These are phyloP conservation scores for Styela plicata DNA, from an alignment of 23 tunicate genomes.

Conservation along the genomic window DNA sequence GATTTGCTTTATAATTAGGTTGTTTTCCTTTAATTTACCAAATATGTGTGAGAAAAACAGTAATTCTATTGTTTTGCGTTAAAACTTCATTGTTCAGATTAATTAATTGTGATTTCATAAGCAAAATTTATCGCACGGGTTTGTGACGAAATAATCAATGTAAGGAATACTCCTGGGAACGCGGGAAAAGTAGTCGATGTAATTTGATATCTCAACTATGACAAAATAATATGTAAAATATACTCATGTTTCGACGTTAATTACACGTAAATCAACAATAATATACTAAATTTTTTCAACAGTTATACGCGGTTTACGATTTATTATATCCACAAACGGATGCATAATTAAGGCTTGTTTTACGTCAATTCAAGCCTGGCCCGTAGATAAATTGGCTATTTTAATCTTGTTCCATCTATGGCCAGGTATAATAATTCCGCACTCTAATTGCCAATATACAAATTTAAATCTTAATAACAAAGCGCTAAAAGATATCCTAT, in stretches of 20 bases:
- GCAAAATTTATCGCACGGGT: conserved; percentile 1
- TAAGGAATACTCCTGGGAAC: conserved; percentile 26
- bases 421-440: no score
- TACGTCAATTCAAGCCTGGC: no score
- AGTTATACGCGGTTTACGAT: neutral
- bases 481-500: no score
- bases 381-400: no score
- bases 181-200: conserved; percentile 1
- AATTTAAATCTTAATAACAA: no score
- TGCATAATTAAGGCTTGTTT: no score
- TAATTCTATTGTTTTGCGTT: neutral
- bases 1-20: neutral
- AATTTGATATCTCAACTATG: neutral
- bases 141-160: conserved; percentile 23
- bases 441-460: no score
- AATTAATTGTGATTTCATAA: conserved; percentile 26
- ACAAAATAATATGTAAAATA: neutral
- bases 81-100: neutral
- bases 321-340: neutral
- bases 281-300: neutral
- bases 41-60: neutral
- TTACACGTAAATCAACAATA: neutral
- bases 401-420: no score
- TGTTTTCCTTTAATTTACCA: neutral
- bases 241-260: neutral